Percentiles rank a stretch among this genome's conserved stretches.
phyloP scores from a whole-genome alignment of 2,797 vertebrate species.

The Adrianichthys oophorus region DNA sequence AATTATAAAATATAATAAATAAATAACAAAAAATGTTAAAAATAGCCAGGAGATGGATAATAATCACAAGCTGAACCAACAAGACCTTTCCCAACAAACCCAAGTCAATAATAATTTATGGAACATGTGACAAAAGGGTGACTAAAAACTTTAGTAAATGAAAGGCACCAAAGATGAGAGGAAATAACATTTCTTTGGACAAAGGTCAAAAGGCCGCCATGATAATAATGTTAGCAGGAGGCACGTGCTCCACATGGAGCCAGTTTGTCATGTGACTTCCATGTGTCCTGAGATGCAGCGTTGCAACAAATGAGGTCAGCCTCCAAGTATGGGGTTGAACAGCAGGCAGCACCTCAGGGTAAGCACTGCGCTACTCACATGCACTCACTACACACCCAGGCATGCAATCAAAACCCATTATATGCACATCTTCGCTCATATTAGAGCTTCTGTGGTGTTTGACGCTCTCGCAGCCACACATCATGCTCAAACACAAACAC shows the following conservation, averaged over 20 bases:
- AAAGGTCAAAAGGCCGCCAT: slow-evolving; percentile 15
- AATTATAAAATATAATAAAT: too few relatives aligned
- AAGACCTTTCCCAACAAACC: background rate
- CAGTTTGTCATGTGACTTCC: slow-evolving; percentile 60
- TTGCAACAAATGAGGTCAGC: slow-evolving; percentile 69
- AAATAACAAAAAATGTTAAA: too few relatives aligned
- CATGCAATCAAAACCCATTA: slow-evolving; percentile 11
- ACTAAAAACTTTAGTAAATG: too few relatives aligned
- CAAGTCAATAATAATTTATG: background rate
- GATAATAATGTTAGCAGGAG: slow-evolving; percentile 34
- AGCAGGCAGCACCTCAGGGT: slow-evolving; percentile 61
- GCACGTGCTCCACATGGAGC: slow-evolving; percentile 47
- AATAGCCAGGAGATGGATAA: too few relatives aligned
- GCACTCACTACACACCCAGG: slow-evolving; percentile 14
- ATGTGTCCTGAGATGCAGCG: slow-evolving; percentile 51
- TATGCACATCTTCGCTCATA: slow-evolving; percentile 13
- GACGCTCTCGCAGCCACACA: background rate
- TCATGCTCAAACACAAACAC: slow-evolving; percentile 2
- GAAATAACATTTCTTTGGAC: slow-evolving; percentile 7
- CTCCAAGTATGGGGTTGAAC: slow-evolving; percentile 62
- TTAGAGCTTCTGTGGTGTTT: slow-evolving; percentile 5
- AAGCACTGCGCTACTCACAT: slow-evolving; percentile 19
- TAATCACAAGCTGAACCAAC: too few relatives aligned
- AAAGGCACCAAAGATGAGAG: slow-evolving; percentile 2
- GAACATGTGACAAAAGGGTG: background rate